A percentile compares a stretch with the other conserved stretches of the same genome.
phyloP scores from a whole-genome alignment of 2,797 vertebrate genomes.

The Euthynnus affinis region DNA sequence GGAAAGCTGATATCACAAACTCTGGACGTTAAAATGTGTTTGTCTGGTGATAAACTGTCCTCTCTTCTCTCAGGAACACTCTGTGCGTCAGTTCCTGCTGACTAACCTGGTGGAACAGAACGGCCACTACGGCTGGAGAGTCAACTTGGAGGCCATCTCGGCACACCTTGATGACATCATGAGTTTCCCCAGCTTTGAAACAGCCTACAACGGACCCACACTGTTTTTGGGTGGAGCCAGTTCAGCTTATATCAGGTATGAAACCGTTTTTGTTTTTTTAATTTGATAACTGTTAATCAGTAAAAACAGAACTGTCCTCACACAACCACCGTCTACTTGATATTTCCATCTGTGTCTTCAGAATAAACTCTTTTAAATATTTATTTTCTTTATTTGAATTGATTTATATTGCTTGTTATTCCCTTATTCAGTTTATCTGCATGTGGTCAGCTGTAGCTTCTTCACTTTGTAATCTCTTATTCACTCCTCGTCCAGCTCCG shows the following conservation, averaged over 20 bases:
- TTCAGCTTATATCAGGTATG: constrained; percentile 93
- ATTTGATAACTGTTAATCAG: too few relatives aligned
- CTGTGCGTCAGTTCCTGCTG: constrained; percentile 92
- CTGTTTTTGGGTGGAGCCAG: constrained; percentile 94
- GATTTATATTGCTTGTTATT: background rate
- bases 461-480: background rate
- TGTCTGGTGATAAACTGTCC: background rate
- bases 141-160: constrained; percentile 93
- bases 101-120: constrained; percentile 93
- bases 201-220: constrained; percentile 87
- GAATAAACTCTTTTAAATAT: too few relatives aligned
- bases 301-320: background rate
- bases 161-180: constrained; percentile 88
- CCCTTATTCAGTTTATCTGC: too few relatives aligned
- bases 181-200: constrained; percentile 88
- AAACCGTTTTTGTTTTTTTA: background rate
- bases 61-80: constrained; percentile 81
- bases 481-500: constrained; percentile 82
- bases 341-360: background rate
- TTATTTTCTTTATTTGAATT: too few relatives aligned
- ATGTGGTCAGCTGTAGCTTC: background rate
- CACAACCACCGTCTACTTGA: background rate
- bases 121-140: constrained; percentile 89
- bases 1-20: background rate
- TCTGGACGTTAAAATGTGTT: background rate